Evolutionary conservation across 2,113 vertebrate genomes (phyloP), one percentile per base, ranked within the genome.

Genomic region (Ramphastos sulfuratus): DNA sequence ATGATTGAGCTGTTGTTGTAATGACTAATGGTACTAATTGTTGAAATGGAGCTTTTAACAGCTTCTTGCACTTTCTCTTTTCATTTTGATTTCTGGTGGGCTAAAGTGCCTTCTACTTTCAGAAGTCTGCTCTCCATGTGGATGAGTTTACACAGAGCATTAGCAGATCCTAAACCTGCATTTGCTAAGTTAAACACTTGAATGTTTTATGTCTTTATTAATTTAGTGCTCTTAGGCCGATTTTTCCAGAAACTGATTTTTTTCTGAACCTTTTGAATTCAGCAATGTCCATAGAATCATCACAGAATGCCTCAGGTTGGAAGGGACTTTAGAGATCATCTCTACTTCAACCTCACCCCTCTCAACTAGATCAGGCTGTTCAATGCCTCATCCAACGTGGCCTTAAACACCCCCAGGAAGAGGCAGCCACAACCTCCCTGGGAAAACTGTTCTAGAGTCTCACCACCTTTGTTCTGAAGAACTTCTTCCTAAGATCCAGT

Each of bases 11-110:
- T 80, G 67, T 88, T 94, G 59, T 88, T 87, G 30, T 61, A 59
- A 60, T 54, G 73, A 74, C 28, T 93, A 92, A 86, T 86, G 48
- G 58, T 61, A 33, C 12, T 94, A 82, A 88, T 90, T 78, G 37
- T 78, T 71, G 63, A 87, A 87, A 67, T 33, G 50, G 50, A 8
- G 6, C 11, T 13, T 79, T 93, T 92, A 78, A 50, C 16, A 66
- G 46, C 28, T 66, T 92, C 19, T 73, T 54, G 24, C 4, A 3
- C 2, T 44, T 56, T 25, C 28, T n/a, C 73, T 67, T 69, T 23
- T 50, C 20, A 12, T 50, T 23, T 52, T 24, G 12, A 25, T 52
- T 52, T 52, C 50, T 52, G 24, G 23, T 24, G 50, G 50, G 23
- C 50, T 52, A 52, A 83, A 90, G 7, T 81, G 46, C 4, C n/a